phyloP scores from a whole-genome alignment of 2,113 vertebrate genomes.

The Turdus rufiventris region DNA sequence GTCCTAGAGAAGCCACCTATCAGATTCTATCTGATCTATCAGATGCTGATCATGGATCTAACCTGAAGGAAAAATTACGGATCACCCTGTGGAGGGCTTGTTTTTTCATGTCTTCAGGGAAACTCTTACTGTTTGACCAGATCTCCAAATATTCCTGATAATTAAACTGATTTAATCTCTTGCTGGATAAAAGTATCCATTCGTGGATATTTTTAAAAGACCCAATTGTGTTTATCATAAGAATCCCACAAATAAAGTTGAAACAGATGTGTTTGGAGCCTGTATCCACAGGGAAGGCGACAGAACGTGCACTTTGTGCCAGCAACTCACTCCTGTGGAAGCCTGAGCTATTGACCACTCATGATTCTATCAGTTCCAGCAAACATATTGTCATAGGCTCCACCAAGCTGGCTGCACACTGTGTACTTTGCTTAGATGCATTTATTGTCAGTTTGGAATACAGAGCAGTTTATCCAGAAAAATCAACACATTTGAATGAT shows the following conservation, averaged over 20 bases:
- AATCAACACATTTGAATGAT: not conserved
- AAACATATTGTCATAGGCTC: not conserved
- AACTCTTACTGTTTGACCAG: not conserved
- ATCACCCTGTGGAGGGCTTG: not conserved
- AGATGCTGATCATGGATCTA: not conserved
- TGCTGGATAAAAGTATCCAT: not conserved
- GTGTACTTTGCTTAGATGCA: not conserved
- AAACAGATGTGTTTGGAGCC: not conserved
- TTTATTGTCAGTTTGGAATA: not conserved
- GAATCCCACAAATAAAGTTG: not conserved
- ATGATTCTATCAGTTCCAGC: not conserved
- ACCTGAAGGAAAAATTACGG: not conserved
- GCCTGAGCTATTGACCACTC: not conserved
- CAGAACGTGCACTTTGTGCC: not conserved
- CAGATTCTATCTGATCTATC: no score
- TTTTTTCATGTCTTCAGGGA: not conserved
- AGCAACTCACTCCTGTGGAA: not conserved
- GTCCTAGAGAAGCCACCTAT: not conserved
- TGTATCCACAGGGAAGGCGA: not conserved
- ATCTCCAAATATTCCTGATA: not conserved
- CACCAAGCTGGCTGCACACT: not conserved
- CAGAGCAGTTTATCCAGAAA: not conserved
- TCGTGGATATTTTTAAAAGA: not conserved
- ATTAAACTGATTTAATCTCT: not conserved
- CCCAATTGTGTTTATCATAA: not conserved